A percentile compares a stretch with the other conserved stretches of the same genome.
Conservation (phyloP, 1,140 invertebrate species). For the Cephus cinctus region DNA sequence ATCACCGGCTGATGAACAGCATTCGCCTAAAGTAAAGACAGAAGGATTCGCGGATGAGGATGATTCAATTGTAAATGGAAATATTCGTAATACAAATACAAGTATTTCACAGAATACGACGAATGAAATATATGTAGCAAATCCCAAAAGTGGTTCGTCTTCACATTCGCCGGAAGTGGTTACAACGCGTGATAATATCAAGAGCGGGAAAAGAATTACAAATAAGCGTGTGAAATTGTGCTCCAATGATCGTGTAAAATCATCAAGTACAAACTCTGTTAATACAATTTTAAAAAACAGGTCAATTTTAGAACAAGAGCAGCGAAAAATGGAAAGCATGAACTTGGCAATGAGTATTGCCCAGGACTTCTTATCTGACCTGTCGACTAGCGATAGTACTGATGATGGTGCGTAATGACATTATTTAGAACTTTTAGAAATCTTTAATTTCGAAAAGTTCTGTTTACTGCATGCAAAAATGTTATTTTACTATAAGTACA, state of each 20-base stretch:
- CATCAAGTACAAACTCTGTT: conserved; percentile 1
- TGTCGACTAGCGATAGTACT: conserved; percentile 12
- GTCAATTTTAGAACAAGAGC: not conserved
- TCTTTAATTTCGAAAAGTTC: not conserved
- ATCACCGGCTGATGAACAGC: not conserved
- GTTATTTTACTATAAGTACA: no score
- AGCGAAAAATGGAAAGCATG: not conserved
- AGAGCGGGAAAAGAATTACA: no score
- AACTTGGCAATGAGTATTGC: conserved; percentile 10
- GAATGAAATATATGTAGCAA: no score
- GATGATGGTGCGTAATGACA: conserved; percentile 8
- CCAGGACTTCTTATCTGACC: conserved; percentile 12
- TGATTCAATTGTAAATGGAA: no score
- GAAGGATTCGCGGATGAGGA: no score
- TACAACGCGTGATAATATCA: no score
- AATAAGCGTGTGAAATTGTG: conserved; percentile 14
- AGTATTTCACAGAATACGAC: no score
- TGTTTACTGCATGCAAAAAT: no score
- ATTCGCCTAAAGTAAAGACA: no score
- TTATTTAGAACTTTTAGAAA: not conserved
- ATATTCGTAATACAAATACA: no score
- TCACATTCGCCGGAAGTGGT: no score
- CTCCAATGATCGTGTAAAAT: not conserved
- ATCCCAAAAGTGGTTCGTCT: no score
- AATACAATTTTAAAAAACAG: not conserved